A percentile compares a stretch with the other conserved stretches of the same genome.
phyloP scores from a whole-genome alignment of 2,888 invertebrate species.

The Boloria euphrosyne region DNA sequence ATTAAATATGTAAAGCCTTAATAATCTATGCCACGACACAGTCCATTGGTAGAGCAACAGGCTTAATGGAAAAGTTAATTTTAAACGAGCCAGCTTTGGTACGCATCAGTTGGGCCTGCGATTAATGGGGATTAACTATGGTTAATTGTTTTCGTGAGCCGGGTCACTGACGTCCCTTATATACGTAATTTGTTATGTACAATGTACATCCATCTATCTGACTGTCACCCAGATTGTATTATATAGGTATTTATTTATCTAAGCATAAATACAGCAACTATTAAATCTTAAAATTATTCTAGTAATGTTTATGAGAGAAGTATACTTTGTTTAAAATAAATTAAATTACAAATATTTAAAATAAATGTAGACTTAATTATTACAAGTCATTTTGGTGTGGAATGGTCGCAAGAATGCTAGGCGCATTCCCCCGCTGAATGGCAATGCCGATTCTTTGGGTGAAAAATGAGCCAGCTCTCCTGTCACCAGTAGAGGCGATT shows the following conservation, averaged over 20 bases:
- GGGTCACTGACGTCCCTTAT: conserved; percentile 29
- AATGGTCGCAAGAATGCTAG: too few relatives aligned
- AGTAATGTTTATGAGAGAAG: too few relatives aligned
- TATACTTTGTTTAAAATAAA: too few relatives aligned
- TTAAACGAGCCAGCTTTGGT: conserved; percentile 40
- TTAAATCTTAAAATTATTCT: too few relatives aligned
- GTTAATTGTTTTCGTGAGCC: conserved; percentile 38
- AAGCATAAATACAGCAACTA: too few relatives aligned
- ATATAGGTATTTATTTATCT: background rate
- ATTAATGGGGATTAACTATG: conserved; percentile 40
- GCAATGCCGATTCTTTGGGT: too few relatives aligned
- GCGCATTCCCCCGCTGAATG: too few relatives aligned
- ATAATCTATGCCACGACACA: conserved; percentile 32
- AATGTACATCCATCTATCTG: conserved; percentile 20
- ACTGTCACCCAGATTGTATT: conserved; percentile 9
- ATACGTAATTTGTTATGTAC: conserved; percentile 30
- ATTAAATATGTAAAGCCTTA: conserved; percentile 24
- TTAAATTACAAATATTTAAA: too few relatives aligned
- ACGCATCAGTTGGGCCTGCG: conserved; percentile 36
- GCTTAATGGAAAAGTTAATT: conserved; percentile 44
- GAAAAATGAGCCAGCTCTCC: too few relatives aligned
- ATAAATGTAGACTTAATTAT: too few relatives aligned
- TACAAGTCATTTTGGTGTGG: too few relatives aligned
- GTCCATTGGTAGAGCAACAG: conserved; percentile 35
- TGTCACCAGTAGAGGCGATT: too few relatives aligned